Conservation (phyloP, 2,888 invertebrate species). For the Ormyrus rosae region DNA sequence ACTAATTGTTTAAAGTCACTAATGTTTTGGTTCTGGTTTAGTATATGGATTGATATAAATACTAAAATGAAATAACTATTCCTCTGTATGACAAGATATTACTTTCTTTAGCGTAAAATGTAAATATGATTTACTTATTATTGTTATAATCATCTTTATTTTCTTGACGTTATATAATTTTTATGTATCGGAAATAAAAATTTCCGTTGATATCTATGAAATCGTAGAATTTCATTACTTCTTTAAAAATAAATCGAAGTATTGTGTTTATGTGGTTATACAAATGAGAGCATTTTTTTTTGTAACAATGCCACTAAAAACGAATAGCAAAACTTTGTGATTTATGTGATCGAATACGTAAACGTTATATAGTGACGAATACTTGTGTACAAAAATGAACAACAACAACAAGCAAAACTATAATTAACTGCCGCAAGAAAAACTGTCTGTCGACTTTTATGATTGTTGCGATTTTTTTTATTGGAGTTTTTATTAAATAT, state of each 20-base stretch:
- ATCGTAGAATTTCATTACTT: slow-evolving; percentile 25
- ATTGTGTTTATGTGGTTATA: slow-evolving; percentile 22
- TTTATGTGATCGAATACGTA: slow-evolving; percentile 53
- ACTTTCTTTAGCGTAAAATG: slow-evolving; percentile 21
- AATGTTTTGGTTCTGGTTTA: too few relatives aligned
- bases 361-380: slow-evolving; percentile 45
- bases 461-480: slow-evolving; percentile 53
- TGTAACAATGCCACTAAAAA: slow-evolving; percentile 38
- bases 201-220: slow-evolving; percentile 28
- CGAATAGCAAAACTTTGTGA: slow-evolving; percentile 42
- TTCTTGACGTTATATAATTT: slow-evolving; percentile 43
- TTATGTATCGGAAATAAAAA: slow-evolving; percentile 34
- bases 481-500: slow-evolving; percentile 37
- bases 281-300: slow-evolving; percentile 24
- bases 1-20: too few relatives aligned
- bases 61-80: background rate
- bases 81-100: slow-evolving; percentile 17
- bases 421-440: slow-evolving; percentile 48
- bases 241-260: slow-evolving; percentile 23
- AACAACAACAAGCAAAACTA: slow-evolving; percentile 27
- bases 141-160: slow-evolving; percentile 34
- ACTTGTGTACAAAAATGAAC: slow-evolving; percentile 44
- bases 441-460: slow-evolving; percentile 43
- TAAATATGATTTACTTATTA: slow-evolving; percentile 47
- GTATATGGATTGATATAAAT: background rate